Base-by-base conservation (phyloP, 2,797 vertebrate genomes). In the Poeciliopsis paucimaculata region DNA sequence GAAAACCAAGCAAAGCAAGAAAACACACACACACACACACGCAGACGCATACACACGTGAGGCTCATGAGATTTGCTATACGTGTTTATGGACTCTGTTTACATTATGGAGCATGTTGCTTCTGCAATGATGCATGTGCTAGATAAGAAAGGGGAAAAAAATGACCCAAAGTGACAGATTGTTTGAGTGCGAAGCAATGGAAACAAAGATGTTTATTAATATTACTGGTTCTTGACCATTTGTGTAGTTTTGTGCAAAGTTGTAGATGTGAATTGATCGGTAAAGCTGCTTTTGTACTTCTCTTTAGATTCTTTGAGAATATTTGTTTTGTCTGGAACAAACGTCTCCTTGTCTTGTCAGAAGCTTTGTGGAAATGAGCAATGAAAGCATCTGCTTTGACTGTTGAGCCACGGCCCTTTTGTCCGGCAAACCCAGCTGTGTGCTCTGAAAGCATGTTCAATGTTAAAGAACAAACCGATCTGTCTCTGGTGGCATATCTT, bases 241-340 rank as follows among this genome's bases (percentile, higher is more conserved):
- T 46, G 76, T 74, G 85, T 82, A 64, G 34, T 18, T 46, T 70
- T 9, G 46, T 60, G 16, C 8, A 66, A 66, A 16, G 34, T 8
- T 75, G 60, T 23, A 7, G 60, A 47, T 7, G 8, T 5, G 7
- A 7, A 36, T 55, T 91, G 79, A 84, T 87, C 89, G 90, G 87
- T 89, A 91, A 88, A 89, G 45, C 84, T 90, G 80, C 75, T 78
- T 77, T 77, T 71, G 78, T 20, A 75, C 47, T 36, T 51, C 18
- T 45, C 28, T 79, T 60, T 46, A 74, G 75, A 2, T n/a, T 71
- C 55, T 45, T 47, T 72, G 13, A 47, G 1, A 72, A 3, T 46
- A 15, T 28, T n/a, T 45, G 5, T 46, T 28, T n/a, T 18, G 13
- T 18, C 47, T 49, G 47, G 47, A 8, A 20, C 6, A 8, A 49